Conservation (phyloP, 2,797 vertebrate species). For the Triplophysa yarkandensis region DNA sequence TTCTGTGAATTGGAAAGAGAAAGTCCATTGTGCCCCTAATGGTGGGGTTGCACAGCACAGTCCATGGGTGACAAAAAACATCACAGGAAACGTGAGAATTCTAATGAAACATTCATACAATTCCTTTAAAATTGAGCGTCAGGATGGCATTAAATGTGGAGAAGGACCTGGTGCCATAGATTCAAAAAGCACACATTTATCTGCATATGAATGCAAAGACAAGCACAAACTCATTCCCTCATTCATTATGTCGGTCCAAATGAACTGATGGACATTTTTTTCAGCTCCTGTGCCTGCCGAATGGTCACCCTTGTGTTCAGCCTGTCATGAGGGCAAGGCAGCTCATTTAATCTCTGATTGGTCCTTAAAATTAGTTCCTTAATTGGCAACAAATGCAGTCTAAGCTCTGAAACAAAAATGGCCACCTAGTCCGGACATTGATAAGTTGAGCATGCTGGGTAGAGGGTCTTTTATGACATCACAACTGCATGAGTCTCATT, state of each 20-base stretch:
- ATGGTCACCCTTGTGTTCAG: slow-evolving; percentile 62
- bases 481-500: slow-evolving; percentile 73
- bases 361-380: neutral
- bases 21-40: slow-evolving; percentile 31
- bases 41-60: slow-evolving; percentile 66
- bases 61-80: slow-evolving; percentile 77
- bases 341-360: slow-evolving; percentile 50
- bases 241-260: neutral
- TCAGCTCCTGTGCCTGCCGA: slow-evolving; percentile 63
- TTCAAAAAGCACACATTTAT: slow-evolving; percentile 16
- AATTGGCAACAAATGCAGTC: slow-evolving; percentile 61
- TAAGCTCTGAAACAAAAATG: slow-evolving; percentile 58
- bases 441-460: slow-evolving; percentile 59
- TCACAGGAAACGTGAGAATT: slow-evolving; percentile 80
- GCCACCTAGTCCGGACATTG: slow-evolving; percentile 59
- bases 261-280: slow-evolving; percentile 35
- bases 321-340: slow-evolving; percentile 64
- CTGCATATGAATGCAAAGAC: slow-evolving; percentile 14
- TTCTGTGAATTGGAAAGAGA: neutral
- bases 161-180: slow-evolving; percentile 23
- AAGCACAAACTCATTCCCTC: neutral
- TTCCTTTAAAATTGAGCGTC: neutral
- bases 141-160: neutral
- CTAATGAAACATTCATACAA: slow-evolving; percentile 66
- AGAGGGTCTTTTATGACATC: slow-evolving; percentile 61